These are phyloP conservation scores for Protodeltote pygarga DNA, from an alignment of 2,888 invertebrate genomes.

Conservation along the genomic window DNA sequence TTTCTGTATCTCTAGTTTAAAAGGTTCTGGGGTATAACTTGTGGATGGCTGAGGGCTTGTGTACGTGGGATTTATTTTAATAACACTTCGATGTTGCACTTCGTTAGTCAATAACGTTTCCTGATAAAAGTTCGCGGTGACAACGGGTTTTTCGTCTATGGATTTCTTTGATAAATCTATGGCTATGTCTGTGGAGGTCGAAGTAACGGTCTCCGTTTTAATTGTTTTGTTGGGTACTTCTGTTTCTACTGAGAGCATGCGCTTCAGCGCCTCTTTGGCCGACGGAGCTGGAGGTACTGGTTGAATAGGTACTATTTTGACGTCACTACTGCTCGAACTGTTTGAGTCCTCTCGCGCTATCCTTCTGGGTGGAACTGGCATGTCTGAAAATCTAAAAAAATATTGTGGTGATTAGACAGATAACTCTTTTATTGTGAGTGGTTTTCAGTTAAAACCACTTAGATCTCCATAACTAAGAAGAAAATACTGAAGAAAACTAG, in stretches of 20 bases:
- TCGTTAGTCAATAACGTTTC: conserved; percentile 73
- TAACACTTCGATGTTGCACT: conserved; percentile 71
- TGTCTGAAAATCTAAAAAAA: conserved; percentile 69
- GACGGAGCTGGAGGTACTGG: no score
- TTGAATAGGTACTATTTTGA: conserved; percentile 41
- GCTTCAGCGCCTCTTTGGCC: no score
- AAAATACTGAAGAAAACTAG: no score
- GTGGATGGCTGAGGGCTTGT: conserved; percentile 79
- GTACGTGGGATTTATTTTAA: conserved; percentile 75
- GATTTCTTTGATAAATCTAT: conserved; percentile 73
- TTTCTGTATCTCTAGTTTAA: conserved; percentile 61
- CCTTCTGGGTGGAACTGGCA: conserved; percentile 62
- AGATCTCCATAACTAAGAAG: no score
- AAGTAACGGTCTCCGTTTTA: conserved; percentile 61
- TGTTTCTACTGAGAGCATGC: conserved; percentile 61
- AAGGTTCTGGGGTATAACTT: conserved; percentile 63
- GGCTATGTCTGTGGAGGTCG: conserved; percentile 61
- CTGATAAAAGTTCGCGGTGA: conserved; percentile 80
- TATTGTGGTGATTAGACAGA: background rate
- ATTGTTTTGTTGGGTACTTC: conserved; percentile 53
- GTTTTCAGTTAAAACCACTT: no score
- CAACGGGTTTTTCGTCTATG: conserved; percentile 56
- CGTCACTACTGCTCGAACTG: conserved; percentile 71
- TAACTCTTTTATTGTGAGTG: no score
- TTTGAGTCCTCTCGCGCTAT: conserved; percentile 76